phyloP scores from a whole-genome alignment of 1,140 invertebrate species.

The Achatina immaculata region DNA sequence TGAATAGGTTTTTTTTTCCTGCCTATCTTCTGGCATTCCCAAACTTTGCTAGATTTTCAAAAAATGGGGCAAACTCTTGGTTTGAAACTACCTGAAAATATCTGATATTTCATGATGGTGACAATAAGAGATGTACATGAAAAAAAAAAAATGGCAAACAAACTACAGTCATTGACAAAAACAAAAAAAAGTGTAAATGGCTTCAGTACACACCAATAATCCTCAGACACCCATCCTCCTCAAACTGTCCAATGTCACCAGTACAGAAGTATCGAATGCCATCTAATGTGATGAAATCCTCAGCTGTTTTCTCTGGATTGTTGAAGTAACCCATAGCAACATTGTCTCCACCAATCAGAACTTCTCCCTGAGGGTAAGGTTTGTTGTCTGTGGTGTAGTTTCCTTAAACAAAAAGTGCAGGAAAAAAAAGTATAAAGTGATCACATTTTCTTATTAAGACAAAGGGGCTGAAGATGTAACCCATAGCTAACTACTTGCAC shows the following conservation, averaged over 20 bases:
- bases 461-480: no score
- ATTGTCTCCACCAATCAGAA: slow-evolving; percentile 90
- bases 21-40: no score
- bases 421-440: slow-evolving; percentile 12
- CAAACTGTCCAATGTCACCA: slow-evolving; percentile 95
- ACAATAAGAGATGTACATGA: no score
- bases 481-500: no score
- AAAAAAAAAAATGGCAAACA: no score
- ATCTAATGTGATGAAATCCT: slow-evolving; percentile 85
- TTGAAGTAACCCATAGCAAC: slow-evolving; percentile 96
- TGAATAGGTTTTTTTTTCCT: no score
- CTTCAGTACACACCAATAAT: slow-evolving; percentile 86
- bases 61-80: no score
- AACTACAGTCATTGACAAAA: no score
- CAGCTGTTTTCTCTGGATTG: slow-evolving; percentile 86
- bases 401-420: slow-evolving; percentile 58
- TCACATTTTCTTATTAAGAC: no score
- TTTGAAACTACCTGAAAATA: no score
- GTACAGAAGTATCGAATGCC: slow-evolving; percentile 84
- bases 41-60: no score
- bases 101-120: no score
- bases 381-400: slow-evolving; percentile 89
- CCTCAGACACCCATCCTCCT: slow-evolving; percentile 91
- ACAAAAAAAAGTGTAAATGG: background rate
- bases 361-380: slow-evolving; percentile 92